Evolutionary conservation across 92 coral and sea anemone genomes (phyloP), one percentile per base, ranked within the genome.

Genomic region (Phenganax subtilis): DNA sequence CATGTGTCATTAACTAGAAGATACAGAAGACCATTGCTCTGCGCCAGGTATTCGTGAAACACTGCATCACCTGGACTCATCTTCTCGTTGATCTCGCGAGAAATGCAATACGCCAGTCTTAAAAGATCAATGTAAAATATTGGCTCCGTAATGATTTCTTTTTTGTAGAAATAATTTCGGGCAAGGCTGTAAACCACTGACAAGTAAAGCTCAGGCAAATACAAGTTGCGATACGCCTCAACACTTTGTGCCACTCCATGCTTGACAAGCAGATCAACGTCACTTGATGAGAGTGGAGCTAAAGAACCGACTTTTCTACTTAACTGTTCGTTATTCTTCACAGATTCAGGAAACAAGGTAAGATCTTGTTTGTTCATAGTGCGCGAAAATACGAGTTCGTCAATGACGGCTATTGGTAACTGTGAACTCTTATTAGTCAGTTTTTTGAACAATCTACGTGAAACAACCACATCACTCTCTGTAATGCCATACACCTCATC

Each of bases 71-170:
- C 55, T 0, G 73, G 61, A 1, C 63, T 62, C 83, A 79, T 79
- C 54, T 51, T 47, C 74, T 79, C 29, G 73, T 37, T 62, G 9
- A 79, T 79, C 30, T 79, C 83, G 17, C 74, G 53, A 2, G 83
- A 47, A 51, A 79, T 15, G 53, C 83, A 79, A 65, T 79, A 64
- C 37, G 83, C 83, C 44, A 79, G 55, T 74, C 65, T 79, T 59
- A 79, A 28, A 52, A 67, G 72, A 54, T 63, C 25, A 47, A 79
- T 8, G 83, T 79, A 79, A 54, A 27, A 47, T 12, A 52, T 65
- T 65, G 73, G 61, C 11, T 79, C 9, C 55, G 53, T 7, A 6
- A 62, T 54, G 4, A 62, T 37, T 29, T 31, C 27, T 10, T 51
- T 65, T 0, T 51, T 16, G 74, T 79, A 79, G 65, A 79, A 79